Base-by-base conservation (phyloP, 2,888 invertebrate species). In the Micropterix aruncella region DNA sequence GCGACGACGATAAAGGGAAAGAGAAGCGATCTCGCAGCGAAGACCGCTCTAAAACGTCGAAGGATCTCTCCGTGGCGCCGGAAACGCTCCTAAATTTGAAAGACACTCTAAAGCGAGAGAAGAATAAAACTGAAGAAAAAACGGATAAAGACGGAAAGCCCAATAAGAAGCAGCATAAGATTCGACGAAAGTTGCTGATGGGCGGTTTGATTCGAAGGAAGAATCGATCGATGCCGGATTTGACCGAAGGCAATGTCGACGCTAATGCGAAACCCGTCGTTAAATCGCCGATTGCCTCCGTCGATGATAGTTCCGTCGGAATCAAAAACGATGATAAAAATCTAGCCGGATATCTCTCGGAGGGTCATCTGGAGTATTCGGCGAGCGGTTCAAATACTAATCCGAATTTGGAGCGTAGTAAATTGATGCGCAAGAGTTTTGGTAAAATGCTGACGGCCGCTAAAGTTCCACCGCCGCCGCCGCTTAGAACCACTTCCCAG, bases 211-310 rank as follows among this genome's bases (percentile, higher is more conserved):
- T 92, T 43, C 76, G 86, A 48, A 72, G 91, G 19, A 92, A 92
- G 60, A 92, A 92, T 58, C 73, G 91, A 51, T 90, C 90, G 44
- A 88, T 92, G 88, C 92, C 92, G 1, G 92, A 92, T 66, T 67
- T 92, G 41, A 83, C 91, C 0, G 91, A 91, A 60, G 83, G 83
- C 1, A 83, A 80, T 41, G 74, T 74, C 51, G 77, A 66, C 7
- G 73, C 70, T 42, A 60, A 54, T 38, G 63, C 69, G 41, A 56
- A 65, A 7, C 55, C 59, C 50, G 63, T 53, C 44, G 66, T 61
- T 53, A 71, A 60, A 45, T 69, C 62, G 56, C 70, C 61, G 15
- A 65, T 60, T 40, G 66, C 66, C 15, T 77, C 80, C 0, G 77
- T 82, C n/a, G 88, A 87, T 57, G 88, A 89, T 56, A 84, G 81